phyloP scores from a whole-genome alignment of 2,888 invertebrate genomes.

The Flabesymbios commensalis region DNA sequence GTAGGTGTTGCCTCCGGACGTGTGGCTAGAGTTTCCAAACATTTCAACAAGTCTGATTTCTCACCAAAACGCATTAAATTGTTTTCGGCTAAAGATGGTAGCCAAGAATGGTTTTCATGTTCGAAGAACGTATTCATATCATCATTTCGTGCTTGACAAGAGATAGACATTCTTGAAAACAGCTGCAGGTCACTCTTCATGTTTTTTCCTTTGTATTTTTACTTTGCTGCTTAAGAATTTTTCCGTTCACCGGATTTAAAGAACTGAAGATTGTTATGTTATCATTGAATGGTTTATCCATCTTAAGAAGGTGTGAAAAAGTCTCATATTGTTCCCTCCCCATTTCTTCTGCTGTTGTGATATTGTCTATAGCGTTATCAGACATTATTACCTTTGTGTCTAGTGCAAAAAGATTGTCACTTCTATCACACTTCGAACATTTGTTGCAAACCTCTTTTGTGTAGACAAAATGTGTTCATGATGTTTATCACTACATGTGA shows the following conservation, averaged over 20 bases:
- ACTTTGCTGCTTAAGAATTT: too few relatives aligned
- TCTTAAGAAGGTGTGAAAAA: neutral
- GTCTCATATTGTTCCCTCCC: neutral
- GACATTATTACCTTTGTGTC: neutral
- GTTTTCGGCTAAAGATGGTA: neutral
- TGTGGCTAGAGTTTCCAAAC: neutral
- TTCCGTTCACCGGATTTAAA: too few relatives aligned
- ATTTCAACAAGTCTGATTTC: neutral
- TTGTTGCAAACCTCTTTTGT: neutral
- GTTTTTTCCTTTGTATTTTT: too few relatives aligned
- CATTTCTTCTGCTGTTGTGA: neutral
- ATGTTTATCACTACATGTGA: neutral
- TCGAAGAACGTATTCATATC: neutral
- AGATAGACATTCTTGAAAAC: too few relatives aligned
- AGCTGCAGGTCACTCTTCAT: too few relatives aligned
- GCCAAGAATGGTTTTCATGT: constrained; percentile 2
- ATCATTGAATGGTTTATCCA: neutral
- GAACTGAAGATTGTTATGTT: neutral
- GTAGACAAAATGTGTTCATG: neutral
- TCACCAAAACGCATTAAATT: neutral
- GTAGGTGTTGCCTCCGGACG: too few relatives aligned
- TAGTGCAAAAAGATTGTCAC: neutral
- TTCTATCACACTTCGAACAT: neutral
- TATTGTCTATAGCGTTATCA: neutral
- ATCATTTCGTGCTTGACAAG: neutral